Evolutionary conservation across 1,140 invertebrate genomes (phyloP), one percentile per base, ranked within the genome.

Genomic region (Rhopalosiphum maidis): DNA sequence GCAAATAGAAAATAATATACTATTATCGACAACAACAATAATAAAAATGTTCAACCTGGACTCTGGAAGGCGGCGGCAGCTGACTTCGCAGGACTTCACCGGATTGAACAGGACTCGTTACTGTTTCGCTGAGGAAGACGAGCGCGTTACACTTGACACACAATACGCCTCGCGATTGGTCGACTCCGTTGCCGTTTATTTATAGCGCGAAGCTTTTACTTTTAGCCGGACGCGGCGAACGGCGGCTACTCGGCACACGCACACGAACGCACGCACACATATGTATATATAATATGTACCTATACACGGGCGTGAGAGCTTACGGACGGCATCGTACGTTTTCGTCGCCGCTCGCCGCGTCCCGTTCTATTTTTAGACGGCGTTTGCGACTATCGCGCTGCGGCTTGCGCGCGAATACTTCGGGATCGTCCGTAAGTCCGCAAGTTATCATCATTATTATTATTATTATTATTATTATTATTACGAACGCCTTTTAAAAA

Each of bases 131-230:
- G 7, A 86, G 82, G 91, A 93, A 85, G 82, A 93, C 77, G 25
- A 9, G 37, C 9, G 48, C 43, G 43, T 25, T 15, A 23, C 91
- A 23, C 43, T 86, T n/a, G 91, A 93, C 91, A 93, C 77, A 86
- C 51, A 54, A 93, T 15, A 85, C 91, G 68, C 82, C 15, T 46
- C 23, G 82, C 82, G 91, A 93, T 93, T 93, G 91, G 91, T 55
- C 82, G 91, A 11, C 9, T 2, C 9, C 8, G 21, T 82, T 48
- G 77, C n/a, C 77, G 77, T 85, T 11, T 93, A 93, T 93, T 93
- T 86, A 22, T 93, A 86, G 91, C n/a, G 30, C 23, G 2, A 86
- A 85, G 91, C 91, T 85, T 93, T 93, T 93, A 93, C 91, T 93
- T 93, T 93, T 93, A 93, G 82, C 82, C 91, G 82, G 89, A 41